A percentile compares a stretch with the other conserved stretches of the same genome.
phyloP scores from a whole-genome alignment of 1,140 invertebrate species.

The Charaxes varanes region DNA sequence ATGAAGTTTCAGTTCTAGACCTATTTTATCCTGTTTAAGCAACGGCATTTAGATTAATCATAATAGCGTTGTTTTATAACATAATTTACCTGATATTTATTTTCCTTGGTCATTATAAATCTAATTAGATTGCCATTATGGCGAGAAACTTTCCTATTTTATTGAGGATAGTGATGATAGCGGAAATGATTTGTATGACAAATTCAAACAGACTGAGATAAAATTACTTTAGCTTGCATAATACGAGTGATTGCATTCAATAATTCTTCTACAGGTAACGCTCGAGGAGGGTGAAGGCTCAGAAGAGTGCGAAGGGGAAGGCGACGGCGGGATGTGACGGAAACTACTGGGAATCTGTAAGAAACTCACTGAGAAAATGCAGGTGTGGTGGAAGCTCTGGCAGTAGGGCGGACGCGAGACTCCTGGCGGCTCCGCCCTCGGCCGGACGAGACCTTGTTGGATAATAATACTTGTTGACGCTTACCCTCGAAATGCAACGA shows the following conservation, averaged over 20 bases:
- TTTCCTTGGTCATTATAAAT: too few species aligned
- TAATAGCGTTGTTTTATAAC: too few species aligned
- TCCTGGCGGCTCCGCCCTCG: constrained; percentile 14
- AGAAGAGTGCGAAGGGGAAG: constrained; percentile 75
- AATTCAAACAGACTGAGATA: too few species aligned
- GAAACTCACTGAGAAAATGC: constrained; percentile 89
- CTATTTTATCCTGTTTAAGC: too few species aligned
- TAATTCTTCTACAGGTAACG: constrained; percentile 78
- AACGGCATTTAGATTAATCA: too few species aligned
- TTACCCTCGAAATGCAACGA: constrained; percentile 60
- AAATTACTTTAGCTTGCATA: not conserved
- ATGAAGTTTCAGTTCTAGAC: too few species aligned
- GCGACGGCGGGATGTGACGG: constrained; percentile 88
- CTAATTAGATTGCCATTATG: too few species aligned
- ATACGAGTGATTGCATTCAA: not conserved
- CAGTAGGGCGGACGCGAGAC: constrained; percentile 68
- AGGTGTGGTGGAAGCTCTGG: constrained; percentile 85
- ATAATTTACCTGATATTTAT: too few species aligned
- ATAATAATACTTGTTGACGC: constrained; percentile 64
- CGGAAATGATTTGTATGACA: too few species aligned
- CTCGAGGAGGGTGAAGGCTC: constrained; percentile 86
- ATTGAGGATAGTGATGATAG: too few species aligned
- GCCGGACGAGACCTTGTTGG: constrained; percentile 35
- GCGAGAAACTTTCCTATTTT: too few species aligned
- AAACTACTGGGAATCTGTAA: constrained; percentile 89